A percentile compares a stretch with the other conserved stretches of the same genome.
These are phyloP conservation scores for Pangasius krempfi DNA, from an alignment of 2,797 vertebrate species.

Conservation along the genomic window DNA sequence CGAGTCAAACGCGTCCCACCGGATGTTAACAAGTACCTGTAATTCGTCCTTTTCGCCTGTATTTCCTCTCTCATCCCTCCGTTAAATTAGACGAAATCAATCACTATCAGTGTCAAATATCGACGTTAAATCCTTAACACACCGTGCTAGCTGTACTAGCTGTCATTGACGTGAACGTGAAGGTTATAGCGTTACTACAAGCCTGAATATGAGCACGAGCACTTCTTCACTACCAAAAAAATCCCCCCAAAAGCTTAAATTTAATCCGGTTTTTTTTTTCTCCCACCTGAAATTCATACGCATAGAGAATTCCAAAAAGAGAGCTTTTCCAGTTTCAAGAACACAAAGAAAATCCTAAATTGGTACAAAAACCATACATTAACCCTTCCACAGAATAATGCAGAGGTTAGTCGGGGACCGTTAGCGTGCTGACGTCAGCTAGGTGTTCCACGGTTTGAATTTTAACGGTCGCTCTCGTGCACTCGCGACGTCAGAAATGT, in stretches of 20 bases:
- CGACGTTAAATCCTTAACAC: background rate
- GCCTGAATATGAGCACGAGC: conserved; percentile 14
- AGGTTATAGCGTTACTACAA: conserved; percentile 54
- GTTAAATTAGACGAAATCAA: conserved; percentile 13
- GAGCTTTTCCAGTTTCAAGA: background rate
- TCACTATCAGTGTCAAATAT: background rate
- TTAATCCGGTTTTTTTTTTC: background rate
- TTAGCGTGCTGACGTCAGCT: background rate
- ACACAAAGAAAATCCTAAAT: background rate
- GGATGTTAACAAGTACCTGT: conserved; percentile 39
- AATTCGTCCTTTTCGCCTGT: conserved; percentile 32
- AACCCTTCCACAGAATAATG: background rate
- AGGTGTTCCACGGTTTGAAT: background rate
- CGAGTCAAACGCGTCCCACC: conserved; percentile 33
- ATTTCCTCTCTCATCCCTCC: conserved; percentile 50
- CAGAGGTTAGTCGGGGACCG: background rate
- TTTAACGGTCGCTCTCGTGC: conserved; percentile 19
- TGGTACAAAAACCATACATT: background rate
- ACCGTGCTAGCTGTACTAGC: conserved; percentile 32
- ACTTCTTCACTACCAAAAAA: background rate
- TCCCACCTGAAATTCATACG: background rate
- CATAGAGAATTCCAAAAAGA: background rate
- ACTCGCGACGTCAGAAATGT: background rate
- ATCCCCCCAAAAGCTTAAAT: background rate
- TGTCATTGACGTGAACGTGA: conserved; percentile 61